phyloP scores from a whole-genome alignment of 2,797 vertebrate genomes.

The Psittacula derbiana region DNA sequence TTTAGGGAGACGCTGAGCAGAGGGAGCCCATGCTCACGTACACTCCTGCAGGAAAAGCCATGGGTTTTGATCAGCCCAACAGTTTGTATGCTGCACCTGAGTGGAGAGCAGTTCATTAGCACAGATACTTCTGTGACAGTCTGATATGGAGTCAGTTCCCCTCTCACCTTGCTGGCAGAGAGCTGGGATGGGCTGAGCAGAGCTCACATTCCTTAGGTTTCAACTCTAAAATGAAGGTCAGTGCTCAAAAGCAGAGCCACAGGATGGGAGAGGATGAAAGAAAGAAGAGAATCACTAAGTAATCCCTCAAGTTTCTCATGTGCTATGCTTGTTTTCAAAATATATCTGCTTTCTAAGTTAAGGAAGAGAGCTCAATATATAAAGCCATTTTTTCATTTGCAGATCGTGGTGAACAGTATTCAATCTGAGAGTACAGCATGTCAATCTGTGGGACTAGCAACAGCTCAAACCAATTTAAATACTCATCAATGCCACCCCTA shows the following conservation, averaged over 20 bases:
- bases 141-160: not conserved
- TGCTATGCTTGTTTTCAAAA: not conserved
- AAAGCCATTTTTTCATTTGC: not conserved
- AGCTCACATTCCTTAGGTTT: not conserved
- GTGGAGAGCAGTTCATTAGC: not conserved
- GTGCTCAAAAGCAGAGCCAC: not conserved
- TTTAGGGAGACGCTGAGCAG: not conserved
- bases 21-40: not conserved
- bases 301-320: fast-evolving
- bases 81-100: not conserved
- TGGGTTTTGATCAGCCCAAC: not conserved
- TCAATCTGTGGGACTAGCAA: not conserved
- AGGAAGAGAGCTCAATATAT: not conserved
- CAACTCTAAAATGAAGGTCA: not conserved
- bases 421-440: not conserved
- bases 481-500: not conserved
- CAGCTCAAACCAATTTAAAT: not conserved
- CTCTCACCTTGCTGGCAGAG: not conserved
- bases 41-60: not conserved
- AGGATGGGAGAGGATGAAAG: not conserved
- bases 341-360: not conserved
- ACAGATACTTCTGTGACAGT: not conserved
- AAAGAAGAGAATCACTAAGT: not conserved
- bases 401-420: not conserved
- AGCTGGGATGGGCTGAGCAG: not conserved